Evolutionary conservation across 92 coral and sea anemone species (phyloP).

Genomic region (Isaurus tuberculatus): DNA sequence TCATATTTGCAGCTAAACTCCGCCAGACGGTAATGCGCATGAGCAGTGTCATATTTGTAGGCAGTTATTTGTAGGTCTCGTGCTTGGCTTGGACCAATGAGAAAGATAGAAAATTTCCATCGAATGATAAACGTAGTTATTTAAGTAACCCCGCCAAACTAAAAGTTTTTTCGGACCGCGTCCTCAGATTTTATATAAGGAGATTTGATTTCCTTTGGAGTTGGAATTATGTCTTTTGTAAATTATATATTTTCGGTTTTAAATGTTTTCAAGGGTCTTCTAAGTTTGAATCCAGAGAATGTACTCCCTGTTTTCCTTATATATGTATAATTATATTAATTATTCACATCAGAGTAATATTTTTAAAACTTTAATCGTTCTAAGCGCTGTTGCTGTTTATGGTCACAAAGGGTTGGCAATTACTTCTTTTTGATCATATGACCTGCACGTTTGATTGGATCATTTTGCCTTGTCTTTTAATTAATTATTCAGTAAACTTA

Average conservation of each 20-base stretch:
- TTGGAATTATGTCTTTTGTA: no score
- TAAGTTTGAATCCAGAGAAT: background rate
- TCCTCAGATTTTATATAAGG: no score
- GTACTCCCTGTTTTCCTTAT: background rate
- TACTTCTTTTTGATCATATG: conserved; percentile 2
- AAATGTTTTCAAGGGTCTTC: background rate
- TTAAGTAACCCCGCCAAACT: no score
- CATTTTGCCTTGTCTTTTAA: conserved; percentile 21
- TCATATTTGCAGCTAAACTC: no score
- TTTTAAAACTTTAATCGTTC: background rate
- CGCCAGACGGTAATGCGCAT: no score
- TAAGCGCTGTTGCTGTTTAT: conserved; percentile 1
- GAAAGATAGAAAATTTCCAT: no score
- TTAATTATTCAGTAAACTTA: conserved; percentile 28
- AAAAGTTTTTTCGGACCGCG: no score
- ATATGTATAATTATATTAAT: background rate
- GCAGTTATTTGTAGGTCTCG: no score
- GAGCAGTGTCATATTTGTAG: no score
- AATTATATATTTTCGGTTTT: background rate
- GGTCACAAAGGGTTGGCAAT: background rate
- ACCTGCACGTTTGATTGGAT: conserved; percentile 19
- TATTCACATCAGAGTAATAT: background rate
- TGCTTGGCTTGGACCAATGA: no score
- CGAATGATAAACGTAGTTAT: no score
- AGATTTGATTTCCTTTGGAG: no score